Evolutionary conservation across 2,113 vertebrate genomes (phyloP), one percentile per base, ranked within the genome.

Genomic region (Melierax canorus): DNA sequence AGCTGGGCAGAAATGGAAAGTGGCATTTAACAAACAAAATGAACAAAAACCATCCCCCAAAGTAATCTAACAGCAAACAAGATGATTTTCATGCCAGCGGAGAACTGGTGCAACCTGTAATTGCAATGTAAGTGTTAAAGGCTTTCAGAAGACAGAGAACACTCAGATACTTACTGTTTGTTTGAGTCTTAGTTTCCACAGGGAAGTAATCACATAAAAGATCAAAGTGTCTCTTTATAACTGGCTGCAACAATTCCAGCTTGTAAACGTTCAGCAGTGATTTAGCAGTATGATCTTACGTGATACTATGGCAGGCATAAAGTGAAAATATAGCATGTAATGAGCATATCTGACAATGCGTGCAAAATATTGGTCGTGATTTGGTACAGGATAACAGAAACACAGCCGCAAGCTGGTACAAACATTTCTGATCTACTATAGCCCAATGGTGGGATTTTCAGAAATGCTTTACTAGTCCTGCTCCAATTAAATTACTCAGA

Each of bases 61-160:
- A 88, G 55, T 69, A 96, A 94, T 60, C 84, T 36, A 74, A 88
- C 41, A 69, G 75, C 67, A 92, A 96, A 91, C 59, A 90, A 79
- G 50, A 77, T 46, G 15, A 86, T 86, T 90, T 86, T 62, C 51
- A 63, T 21, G 38, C 14, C 62, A 68, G 29, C 27, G 23, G n/a
- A 96, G 89, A 94, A 81, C 66, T 86, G 75, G 77, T 69, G 53
- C 59, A 93, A 90, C 90, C 50, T 83, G 85, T 72, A 93, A 82
- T 30, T 58, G 50, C 26, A 79, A 53, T 0, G 1, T 20, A 92
- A 88, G 36, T 63, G 59, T 88, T 71, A 66, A 75, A 79, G 48
- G 67, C 41, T 92, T 90, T 91, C 75, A 94, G 45, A 89, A 71
- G 45, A 87, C 30, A 68, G 60, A 39, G 50, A 73, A 68, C 45